Evolutionary conservation across 2,888 invertebrate species (phyloP), one percentile per base, ranked within the genome.

Genomic region (Hirtodrosophila cameraria): DNA sequence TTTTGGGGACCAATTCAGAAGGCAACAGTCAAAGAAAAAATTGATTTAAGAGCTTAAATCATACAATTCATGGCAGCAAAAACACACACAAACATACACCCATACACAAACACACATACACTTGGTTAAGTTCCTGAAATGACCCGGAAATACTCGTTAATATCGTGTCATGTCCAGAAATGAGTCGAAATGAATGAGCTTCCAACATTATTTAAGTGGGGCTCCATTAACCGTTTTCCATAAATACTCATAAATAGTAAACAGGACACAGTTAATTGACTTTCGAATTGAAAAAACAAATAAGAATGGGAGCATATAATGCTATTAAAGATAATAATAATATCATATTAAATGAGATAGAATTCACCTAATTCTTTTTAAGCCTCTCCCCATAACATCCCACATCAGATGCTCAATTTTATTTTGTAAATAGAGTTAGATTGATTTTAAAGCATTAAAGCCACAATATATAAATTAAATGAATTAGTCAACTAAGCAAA

Each of bases 1-100:
- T 52, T 39, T 36, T 11, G 13, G 46, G 27, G 27, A 1, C 23
- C 54, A 23, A 18, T 35, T 50, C 28, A n/a, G 25, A 25, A 6
- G 15, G 15, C 9, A 43, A 11, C 36, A 59, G 18, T 53, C 58
- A 74, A 69, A 68, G 75, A 68, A 74, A 66, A 59, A 63, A 72
- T 68, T 74, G 75, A 69, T 75, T 74, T 68, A 72, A 72, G 55
- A 53, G 55, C 69, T 72, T 68, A 63, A 72, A 75, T 68, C 68
- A 75, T 59, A 69, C 59, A 74, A 74, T 69, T 75, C 71, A 63
- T 36, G 63, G 55, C 71, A 69, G 74, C 69, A 72, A 68, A 59
- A 54, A 42, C 54, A 63, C 49, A 18, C 63, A 25, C 42, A 67
- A 50, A 58, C 68, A 46, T 35, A 3, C 35, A 13, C 23, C 6